These are phyloP conservation scores for Calliopum simillimum DNA, from an alignment of 2,888 invertebrate species.

Conservation along the genomic window DNA sequence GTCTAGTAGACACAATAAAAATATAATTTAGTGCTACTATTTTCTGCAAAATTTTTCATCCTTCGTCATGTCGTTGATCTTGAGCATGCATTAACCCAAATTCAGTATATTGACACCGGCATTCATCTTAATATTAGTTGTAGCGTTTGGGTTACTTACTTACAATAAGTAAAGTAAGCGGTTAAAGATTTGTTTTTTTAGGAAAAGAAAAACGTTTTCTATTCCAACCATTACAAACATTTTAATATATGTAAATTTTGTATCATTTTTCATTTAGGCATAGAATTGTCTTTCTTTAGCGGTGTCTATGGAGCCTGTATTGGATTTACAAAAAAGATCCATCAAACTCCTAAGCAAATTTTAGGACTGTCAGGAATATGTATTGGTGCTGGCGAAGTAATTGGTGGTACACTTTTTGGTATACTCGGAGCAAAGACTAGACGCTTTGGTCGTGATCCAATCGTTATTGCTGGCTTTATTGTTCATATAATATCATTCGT, in stretches of 20 bases:
- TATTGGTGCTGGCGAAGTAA: conserved; percentile 93
- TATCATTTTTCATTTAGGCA: conserved; percentile 73
- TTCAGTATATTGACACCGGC: too few relatives aligned
- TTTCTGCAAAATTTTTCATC: too few relatives aligned
- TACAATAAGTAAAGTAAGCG: too few relatives aligned
- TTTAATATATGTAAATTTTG: conserved; percentile 9
- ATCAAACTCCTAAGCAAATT: conserved; percentile 82
- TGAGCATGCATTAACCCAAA: too few relatives aligned
- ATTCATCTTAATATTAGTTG: too few relatives aligned
- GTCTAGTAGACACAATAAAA: too few relatives aligned
- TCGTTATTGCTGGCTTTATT: conserved; percentile 89
- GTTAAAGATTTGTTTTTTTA: too few relatives aligned
- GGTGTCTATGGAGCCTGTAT: conserved; percentile 95
- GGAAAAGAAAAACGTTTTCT: conserved; percentile 47
- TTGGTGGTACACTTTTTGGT: conserved; percentile 93
- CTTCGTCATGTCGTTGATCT: too few relatives aligned
- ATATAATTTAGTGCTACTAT: too few relatives aligned
- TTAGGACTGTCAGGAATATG: conserved; percentile 95
- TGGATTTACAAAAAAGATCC: conserved; percentile 85
- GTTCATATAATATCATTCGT: conserved; percentile 86
- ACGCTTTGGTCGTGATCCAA: conserved; percentile 88
- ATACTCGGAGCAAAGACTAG: conserved; percentile 88
- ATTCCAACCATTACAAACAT: conserved; percentile 27
- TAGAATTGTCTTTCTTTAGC: conserved; percentile 95
- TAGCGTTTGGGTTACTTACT: too few relatives aligned